Base-by-base conservation (phyloP, 2,888 invertebrate genomes). In the Scaeva pyrastri region DNA sequence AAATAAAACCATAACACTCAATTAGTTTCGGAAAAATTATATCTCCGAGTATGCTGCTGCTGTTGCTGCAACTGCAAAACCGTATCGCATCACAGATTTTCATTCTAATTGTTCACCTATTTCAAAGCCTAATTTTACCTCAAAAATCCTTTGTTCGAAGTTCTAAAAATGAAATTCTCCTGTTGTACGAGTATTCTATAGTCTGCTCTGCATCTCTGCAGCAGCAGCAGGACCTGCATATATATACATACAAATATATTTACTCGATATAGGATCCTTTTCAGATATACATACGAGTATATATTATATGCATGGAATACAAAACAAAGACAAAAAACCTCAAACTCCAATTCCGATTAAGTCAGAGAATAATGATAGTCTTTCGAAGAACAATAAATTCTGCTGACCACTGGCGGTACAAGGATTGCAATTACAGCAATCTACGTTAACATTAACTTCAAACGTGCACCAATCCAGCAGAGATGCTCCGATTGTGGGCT, bases 351-450 rank as follows among this genome's bases (percentile, higher is more conserved):
- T 86, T 86, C 82, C 86, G 86, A 86, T 86, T 86, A 86, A 86
- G 86, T 86, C 86, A 78, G 86, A 86, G 82, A 86, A 82, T 86
- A 86, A 86, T 86, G 86, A 86, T 86, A 86, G 86, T 86, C 82
- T 78, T 78, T 81, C 85, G 85, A 81, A 82, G 86, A 82, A 86
- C 86, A 74, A 86, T 86, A 86, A 82, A 86, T 86, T 86, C 50
- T 82, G 86, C 86, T 86, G 86, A 86, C 86, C 86, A 86, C 86
- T 75, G 64, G 74, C 77, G 73, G 86, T 86, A 86, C 82, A 86
- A 86, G 86, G 71, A 86, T 82, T 77, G 86, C 86, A 86, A 86
- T 86, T 86, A 86, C 82, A 74, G 86, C 81, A 82, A 86, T 81
- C 86, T 82, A 86, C 77, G 82, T 86, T 86, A 82, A 86, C 86